These are phyloP conservation scores for Rhinoraja longicauda DNA, from an alignment of 2,797 vertebrate species.

Conservation along the genomic window DNA sequence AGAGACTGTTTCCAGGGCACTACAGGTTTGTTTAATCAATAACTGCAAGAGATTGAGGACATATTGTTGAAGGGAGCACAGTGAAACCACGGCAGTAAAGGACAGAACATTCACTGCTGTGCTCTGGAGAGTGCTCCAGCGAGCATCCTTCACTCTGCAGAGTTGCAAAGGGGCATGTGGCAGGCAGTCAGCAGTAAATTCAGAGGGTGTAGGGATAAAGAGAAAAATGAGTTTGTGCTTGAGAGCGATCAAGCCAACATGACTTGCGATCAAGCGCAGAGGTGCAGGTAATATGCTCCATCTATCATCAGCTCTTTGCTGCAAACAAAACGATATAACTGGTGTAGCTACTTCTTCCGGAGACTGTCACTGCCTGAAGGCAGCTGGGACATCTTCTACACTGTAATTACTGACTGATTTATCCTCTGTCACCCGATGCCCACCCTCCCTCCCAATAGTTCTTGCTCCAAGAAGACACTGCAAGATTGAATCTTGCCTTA, in stretches of 20 bases:
- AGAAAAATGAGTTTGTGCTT: not conserved
- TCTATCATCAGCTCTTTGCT: not conserved
- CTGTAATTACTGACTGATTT: slow-evolving; percentile 14
- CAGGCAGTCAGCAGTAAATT: not conserved
- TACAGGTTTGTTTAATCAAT: not conserved
- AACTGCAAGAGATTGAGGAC: not conserved
- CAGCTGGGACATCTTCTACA: not conserved
- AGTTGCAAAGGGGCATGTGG: not conserved
- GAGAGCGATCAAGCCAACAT: not conserved
- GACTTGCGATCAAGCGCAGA: not conserved
- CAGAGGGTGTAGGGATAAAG: not conserved
- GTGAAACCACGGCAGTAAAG: not conserved
- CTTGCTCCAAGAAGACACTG: not conserved
- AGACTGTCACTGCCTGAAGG: not conserved
- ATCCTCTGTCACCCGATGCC: not conserved
- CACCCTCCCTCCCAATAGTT: not conserved
- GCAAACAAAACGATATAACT: not conserved
- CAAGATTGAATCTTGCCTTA: not conserved
- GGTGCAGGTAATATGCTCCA: not conserved
- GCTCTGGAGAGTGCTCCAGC: not conserved
- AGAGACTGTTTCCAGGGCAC: not conserved
- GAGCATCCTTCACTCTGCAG: not conserved
- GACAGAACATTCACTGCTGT: not conserved
- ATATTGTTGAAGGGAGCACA: not conserved
- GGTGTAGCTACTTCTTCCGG: not conserved